Evolutionary conservation across 2,888 invertebrate species (phyloP).

Genomic region (Pristionchus entomophagus): DNA sequence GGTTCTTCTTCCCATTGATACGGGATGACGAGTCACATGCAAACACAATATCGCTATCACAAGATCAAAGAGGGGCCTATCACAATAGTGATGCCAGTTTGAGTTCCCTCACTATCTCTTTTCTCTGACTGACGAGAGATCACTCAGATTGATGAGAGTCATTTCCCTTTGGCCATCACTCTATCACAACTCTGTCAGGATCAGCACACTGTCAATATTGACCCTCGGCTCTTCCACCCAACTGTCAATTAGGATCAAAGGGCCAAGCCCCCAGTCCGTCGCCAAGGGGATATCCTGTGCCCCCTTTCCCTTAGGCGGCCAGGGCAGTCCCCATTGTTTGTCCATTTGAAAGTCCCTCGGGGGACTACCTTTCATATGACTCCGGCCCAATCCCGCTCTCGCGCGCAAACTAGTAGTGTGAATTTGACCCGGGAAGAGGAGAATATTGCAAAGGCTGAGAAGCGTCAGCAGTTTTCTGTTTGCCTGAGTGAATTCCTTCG

Average conservation of each 20-base stretch:
- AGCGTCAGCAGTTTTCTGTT: conserved; percentile 10
- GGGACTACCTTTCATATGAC: conserved; percentile 3
- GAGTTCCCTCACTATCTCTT: no score
- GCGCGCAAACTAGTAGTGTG: background rate
- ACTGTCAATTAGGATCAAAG: conserved; percentile 41
- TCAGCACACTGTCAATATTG: no score
- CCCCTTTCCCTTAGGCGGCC: background rate
- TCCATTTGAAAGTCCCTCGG: conserved; percentile 5
- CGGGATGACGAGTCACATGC: background rate
- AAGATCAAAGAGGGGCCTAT: background rate
- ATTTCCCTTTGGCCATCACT: no score
- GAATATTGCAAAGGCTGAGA: background rate
- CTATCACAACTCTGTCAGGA: no score
- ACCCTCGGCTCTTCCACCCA: background rate
- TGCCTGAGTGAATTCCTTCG: background rate
- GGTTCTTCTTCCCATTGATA: background rate
- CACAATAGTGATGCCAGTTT: background rate
- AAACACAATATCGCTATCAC: background rate
- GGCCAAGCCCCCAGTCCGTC: background rate
- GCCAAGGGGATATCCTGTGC: conserved; percentile 30
- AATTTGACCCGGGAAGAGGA: background rate
- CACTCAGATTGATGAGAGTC: no score
- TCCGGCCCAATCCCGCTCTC: no score
- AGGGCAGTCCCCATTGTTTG: conserved; percentile 11
- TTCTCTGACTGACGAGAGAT: no score